Base-by-base conservation (phyloP, 2,888 invertebrate genomes). In the Zele albiditarsus region DNA sequence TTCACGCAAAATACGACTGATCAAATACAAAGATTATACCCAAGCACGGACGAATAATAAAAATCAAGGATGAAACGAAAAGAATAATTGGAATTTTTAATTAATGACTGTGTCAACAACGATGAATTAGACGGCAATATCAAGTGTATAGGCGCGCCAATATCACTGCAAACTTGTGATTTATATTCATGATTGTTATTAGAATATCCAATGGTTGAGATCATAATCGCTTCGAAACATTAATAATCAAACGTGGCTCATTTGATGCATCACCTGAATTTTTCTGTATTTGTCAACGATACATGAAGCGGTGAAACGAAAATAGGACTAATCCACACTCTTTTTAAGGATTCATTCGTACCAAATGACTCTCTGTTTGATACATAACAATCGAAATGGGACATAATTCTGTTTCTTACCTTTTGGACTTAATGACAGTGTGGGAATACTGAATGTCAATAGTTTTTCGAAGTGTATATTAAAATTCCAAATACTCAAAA, bases 121-220 rank as follows among this genome's bases (percentile, higher is more conserved):
- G 12, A 58, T 31, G n/a, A 28, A 16, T 20, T 65, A 33, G 14
- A 65, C 25, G 14, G 20, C 33, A 80, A 80, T 82, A 78, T 79
- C 82, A 80, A 82, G 83, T 79, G 84, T 81, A 84, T 81, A 82
- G 82, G 83, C 81, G 82, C 84, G 82, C 82, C 85, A 85, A 81
- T 86, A 86, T 86, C 86, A 86, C 86, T 85, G 82, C 85, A 85
- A 79, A 82, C 82, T 83, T 84, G 81, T 79, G 85, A 86, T 85
- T 84, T 85, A 84, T 85, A 85, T 84, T 82, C 82, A 80, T 81
- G 80, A 73, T 65, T n/a, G 38, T 38, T 38, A 65, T n/a, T 6
- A 53, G 49, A 8, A 0, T 6, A 20, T 53, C 8, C 20, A 53
- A 23, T 20, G 8, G 6, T 20, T 8, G 46, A 5, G 16, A n/a